Conservation (phyloP, 2,888 invertebrate genomes). For the Hirtodrosophila histrioides region DNA sequence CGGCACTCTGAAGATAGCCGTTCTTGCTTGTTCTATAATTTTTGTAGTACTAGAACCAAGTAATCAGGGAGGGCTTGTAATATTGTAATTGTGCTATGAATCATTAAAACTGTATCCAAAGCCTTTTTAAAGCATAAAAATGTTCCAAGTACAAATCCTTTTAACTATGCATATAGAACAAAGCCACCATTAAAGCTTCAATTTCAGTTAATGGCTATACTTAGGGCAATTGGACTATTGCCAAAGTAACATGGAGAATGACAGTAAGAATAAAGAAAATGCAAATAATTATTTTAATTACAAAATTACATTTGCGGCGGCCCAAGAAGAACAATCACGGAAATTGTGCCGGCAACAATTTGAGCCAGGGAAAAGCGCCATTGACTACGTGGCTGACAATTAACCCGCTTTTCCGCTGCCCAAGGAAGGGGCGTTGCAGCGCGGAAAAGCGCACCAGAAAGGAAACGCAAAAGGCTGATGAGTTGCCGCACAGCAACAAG, state of each 20-base stretch:
- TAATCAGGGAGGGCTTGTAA: too few relatives aligned
- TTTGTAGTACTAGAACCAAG: too few relatives aligned
- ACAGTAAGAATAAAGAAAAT: constrained; percentile 20
- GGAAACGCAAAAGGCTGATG: constrained; percentile 10
- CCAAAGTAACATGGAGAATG: constrained; percentile 1
- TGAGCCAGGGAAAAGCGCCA: constrained; percentile 21
- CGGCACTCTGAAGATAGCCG: too few relatives aligned
- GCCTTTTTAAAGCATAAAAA: too few relatives aligned
- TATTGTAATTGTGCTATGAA: too few relatives aligned
- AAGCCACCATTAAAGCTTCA: too few relatives aligned
- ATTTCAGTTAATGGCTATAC: neutral
- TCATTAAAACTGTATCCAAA: too few relatives aligned
- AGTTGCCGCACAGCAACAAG: constrained; percentile 1
- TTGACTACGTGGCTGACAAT: constrained; percentile 49
- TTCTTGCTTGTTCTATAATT: too few relatives aligned
- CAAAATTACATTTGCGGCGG: constrained; percentile 47
- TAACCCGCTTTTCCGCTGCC: constrained; percentile 57
- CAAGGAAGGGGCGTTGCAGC: constrained; percentile 14
- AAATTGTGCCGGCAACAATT: constrained; percentile 40
- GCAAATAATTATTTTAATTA: constrained; percentile 59
- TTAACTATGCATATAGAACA: too few relatives aligned
- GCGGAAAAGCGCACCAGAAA: constrained; percentile 15
- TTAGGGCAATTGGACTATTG: neutral
- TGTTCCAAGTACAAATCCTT: too few relatives aligned
- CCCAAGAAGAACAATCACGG: constrained; percentile 18